These are phyloP conservation scores for Hepsetus odoe DNA, from an alignment of 2,113 vertebrate species.

Conservation along the genomic window DNA sequence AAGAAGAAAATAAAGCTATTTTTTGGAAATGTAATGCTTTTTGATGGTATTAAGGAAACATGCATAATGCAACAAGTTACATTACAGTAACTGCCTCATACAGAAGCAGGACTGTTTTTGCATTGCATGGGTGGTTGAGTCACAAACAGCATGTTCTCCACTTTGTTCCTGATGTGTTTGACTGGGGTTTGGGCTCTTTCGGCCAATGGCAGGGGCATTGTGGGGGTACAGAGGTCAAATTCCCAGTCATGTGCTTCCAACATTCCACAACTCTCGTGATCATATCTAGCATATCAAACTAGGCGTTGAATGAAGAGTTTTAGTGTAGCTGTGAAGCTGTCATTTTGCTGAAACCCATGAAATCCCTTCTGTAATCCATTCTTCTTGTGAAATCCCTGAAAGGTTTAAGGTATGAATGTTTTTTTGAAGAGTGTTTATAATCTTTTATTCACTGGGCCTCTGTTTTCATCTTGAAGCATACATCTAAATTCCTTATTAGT, in stretches of 20 bases:
- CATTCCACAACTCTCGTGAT: neutral
- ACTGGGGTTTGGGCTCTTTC: neutral
- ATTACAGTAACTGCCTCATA: neutral
- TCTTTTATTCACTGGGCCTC: neutral
- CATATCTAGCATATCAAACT: neutral
- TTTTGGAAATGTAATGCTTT: neutral
- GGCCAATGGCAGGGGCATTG: neutral
- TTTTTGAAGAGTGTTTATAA: neutral
- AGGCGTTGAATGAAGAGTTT: neutral
- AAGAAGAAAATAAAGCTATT: neutral
- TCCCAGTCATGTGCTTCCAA: neutral
- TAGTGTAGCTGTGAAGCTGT: neutral
- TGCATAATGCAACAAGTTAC: neutral
- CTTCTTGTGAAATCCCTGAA: neutral
- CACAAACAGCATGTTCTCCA: neutral
- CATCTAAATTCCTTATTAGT: neutral
- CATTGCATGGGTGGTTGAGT: neutral
- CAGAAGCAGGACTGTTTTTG: neutral
- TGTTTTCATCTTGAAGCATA: neutral
- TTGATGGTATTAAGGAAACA: neutral
- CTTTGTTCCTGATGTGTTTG: neutral
- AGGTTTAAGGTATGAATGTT: neutral
- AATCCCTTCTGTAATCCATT: neutral
- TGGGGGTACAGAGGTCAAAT: neutral
- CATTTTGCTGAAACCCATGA: constrained; percentile 7